Conservation (phyloP, 2,888 invertebrate genomes). For the Quadriops clusia region DNA sequence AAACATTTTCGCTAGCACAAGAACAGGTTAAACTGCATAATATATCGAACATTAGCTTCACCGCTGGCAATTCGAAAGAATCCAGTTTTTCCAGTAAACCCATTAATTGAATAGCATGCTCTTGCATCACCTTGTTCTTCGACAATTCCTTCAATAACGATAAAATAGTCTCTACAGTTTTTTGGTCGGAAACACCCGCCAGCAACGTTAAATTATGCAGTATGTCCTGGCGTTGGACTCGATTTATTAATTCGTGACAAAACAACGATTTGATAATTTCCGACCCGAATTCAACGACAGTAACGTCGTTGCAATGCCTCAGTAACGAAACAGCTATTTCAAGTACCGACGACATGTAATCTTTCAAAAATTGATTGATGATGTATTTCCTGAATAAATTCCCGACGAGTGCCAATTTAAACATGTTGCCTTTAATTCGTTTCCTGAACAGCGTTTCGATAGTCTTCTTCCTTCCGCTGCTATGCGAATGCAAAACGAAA, state of each 20-base stretch:
- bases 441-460: slow-evolving; percentile 52
- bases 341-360: slow-evolving; percentile 44
- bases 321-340: slow-evolving; percentile 46
- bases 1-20: slow-evolving; percentile 33
- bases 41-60: slow-evolving; percentile 65
- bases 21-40: slow-evolving; percentile 61
- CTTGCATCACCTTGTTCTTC: slow-evolving; percentile 38
- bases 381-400: slow-evolving; percentile 44
- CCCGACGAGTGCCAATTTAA: slow-evolving; percentile 46
- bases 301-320: slow-evolving; percentile 37
- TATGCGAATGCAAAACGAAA: slow-evolving; percentile 49
- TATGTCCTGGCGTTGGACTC: slow-evolving; percentile 26
- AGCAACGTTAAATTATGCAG: slow-evolving; percentile 26
- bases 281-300: slow-evolving; percentile 46
- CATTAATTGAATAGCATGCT: slow-evolving; percentile 49
- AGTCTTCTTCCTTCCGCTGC: slow-evolving; percentile 43
- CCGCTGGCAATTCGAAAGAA: slow-evolving; percentile 59
- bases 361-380: slow-evolving; percentile 36
- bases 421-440: slow-evolving; percentile 47
- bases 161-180: slow-evolving; percentile 22
- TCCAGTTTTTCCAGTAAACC: slow-evolving; percentile 64
- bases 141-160: slow-evolving; percentile 23
- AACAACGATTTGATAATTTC: slow-evolving; percentile 45
- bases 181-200: slow-evolving; percentile 24
- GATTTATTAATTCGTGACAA: slow-evolving; percentile 22